These are phyloP conservation scores for Poeciliopsis gracilis DNA, from an alignment of 2,797 vertebrate genomes.

Conservation along the genomic window DNA sequence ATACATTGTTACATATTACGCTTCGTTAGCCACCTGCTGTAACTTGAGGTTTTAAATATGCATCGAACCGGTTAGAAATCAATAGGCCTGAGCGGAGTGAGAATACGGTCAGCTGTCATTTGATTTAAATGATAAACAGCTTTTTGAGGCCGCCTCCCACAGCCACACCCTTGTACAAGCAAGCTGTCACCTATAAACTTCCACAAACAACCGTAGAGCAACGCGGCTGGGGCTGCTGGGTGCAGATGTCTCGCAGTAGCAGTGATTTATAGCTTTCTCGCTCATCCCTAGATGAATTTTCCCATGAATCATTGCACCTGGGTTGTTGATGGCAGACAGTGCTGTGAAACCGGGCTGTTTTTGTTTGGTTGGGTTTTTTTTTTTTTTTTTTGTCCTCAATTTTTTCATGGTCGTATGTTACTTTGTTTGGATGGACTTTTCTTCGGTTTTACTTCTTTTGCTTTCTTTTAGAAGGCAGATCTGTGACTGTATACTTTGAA, in stretches of 20 bases:
- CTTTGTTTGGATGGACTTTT: constrained; percentile 36
- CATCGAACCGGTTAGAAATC: constrained; percentile 55
- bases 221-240: constrained; percentile 37
- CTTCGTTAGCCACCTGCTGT: constrained; percentile 29
- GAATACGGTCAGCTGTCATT: constrained; percentile 43
- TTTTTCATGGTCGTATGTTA: constrained; percentile 39
- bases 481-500: background rate
- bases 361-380: constrained; percentile 1
- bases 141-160: constrained; percentile 18
- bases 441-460: background rate
- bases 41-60: constrained; percentile 66
- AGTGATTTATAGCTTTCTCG: constrained; percentile 72
- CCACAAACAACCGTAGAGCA: constrained; percentile 38
- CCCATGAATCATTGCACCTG: constrained; percentile 77
- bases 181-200: constrained; percentile 44
- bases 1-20: too few species aligned
- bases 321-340: constrained; percentile 59
- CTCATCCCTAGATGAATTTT: constrained; percentile 72
- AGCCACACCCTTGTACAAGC: constrained; percentile 37
- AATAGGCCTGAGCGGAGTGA: constrained; percentile 25
- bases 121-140: constrained; percentile 56
- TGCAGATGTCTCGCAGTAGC: constrained; percentile 59
- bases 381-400: too few species aligned
- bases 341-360: constrained; percentile 48
- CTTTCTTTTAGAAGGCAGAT: background rate